Percentiles rank a stretch among this genome's conserved stretches.
These are phyloP conservation scores for Calliphora vomitoria DNA, from an alignment of 2,888 invertebrate species.

Conservation along the genomic window DNA sequence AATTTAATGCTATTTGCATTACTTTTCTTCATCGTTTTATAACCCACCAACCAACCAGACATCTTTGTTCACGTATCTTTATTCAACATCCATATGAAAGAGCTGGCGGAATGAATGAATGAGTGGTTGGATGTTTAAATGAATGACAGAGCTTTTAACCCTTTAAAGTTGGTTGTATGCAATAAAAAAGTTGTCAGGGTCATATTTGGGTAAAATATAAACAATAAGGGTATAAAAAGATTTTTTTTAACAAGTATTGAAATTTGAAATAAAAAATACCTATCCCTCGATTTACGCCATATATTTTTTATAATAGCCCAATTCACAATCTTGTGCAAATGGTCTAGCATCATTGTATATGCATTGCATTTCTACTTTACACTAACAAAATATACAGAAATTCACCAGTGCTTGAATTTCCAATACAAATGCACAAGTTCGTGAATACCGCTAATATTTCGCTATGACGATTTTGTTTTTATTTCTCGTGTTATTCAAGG, in stretches of 20 bases:
- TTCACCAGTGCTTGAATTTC: too few relatives aligned
- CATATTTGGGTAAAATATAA: neutral
- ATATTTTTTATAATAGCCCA: too few relatives aligned
- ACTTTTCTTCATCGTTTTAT: conserved; percentile 15
- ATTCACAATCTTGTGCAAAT: too few relatives aligned
- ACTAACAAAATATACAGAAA: too few relatives aligned
- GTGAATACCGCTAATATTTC: too few relatives aligned
- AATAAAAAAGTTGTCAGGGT: neutral
- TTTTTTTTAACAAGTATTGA: neutral
- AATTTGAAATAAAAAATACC: too few relatives aligned
- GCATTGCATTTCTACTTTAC: too few relatives aligned
- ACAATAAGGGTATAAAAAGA: neutral
- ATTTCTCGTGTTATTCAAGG: too few relatives aligned
- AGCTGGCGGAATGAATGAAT: conserved; percentile 10
- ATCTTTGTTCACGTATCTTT: neutral
- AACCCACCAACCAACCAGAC: neutral
- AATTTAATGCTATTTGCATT: conserved; percentile 68
- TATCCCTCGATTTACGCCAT: too few relatives aligned
- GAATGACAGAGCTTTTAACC: conserved; percentile 27
- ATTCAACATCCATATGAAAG: neutral
- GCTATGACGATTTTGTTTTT: too few relatives aligned
- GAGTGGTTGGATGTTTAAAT: neutral
- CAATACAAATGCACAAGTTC: too few relatives aligned
- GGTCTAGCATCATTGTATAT: too few relatives aligned
- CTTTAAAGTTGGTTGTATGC: conserved; percentile 16